Conservation (phyloP, 2,888 invertebrate genomes). For the Dicyrtomina minuta region DNA sequence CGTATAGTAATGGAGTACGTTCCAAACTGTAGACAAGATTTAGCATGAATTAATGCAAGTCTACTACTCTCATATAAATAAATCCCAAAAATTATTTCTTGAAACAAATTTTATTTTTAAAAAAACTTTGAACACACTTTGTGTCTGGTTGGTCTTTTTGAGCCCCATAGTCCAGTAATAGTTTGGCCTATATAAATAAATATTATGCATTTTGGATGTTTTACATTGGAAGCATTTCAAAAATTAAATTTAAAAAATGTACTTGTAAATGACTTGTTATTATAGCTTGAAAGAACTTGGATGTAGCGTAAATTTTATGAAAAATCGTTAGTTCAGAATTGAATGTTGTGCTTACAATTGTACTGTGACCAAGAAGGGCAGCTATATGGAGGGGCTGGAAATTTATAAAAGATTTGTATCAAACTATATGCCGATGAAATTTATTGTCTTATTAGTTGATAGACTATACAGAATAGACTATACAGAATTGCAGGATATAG, state of each 20-base stretch:
- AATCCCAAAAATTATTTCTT: too few relatives aligned
- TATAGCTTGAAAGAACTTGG: too few relatives aligned
- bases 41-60: neutral
- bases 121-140: constrained; percentile 9
- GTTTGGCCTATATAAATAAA: constrained; percentile 40
- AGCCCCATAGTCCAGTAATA: constrained; percentile 52
- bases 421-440: too few relatives aligned
- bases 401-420: neutral
- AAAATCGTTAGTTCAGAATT: too few relatives aligned
- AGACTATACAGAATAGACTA: too few relatives aligned
- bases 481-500: too few relatives aligned
- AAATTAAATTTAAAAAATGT: too few relatives aligned
- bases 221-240: too few relatives aligned
- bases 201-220: too few relatives aligned
- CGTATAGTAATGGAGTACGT: constrained; percentile 51
- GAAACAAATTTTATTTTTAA: neutral
- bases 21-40: constrained; percentile 37
- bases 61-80: neutral
- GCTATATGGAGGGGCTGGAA: constrained; percentile 50
- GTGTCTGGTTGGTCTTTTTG: constrained; percentile 54
- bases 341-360: constrained; percentile 44
- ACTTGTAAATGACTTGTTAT: too few relatives aligned
- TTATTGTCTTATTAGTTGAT: too few relatives aligned
- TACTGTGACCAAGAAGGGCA: constrained; percentile 46
- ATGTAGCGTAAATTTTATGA: too few relatives aligned